Base-by-base conservation (phyloP, 2,113 vertebrate species). In the Eulemur macaco region DNA sequence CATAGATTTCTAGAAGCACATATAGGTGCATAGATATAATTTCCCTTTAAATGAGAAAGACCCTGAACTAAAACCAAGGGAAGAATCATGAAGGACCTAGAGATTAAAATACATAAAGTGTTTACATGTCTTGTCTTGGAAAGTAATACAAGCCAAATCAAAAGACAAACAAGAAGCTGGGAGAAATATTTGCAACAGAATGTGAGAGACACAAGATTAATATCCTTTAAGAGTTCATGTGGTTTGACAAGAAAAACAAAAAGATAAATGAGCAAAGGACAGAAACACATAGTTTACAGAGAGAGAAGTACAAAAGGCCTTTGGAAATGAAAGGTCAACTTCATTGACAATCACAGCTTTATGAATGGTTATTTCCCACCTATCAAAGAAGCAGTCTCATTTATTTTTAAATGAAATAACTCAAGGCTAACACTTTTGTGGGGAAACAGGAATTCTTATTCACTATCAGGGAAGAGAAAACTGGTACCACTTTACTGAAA, bases 161-260 rank as follows among this genome's bases (percentile, higher is more conserved):
- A 93, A 92, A 90, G n/a, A 20, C 37, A 88, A 86, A 84, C n/a
- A 85, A 50, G 31, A 80, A 64, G 18, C 56, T 52, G 73, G n/a
- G 63, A 73, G 42, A 96, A 92, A 64, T 63, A 81, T 45, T 81
- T 93, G 39, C 63, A 96, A 77, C 23, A n/a, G 89, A 89, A 86
- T 69, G 78, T 54, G 86, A 77, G 37, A 76, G 84, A 74, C 34
- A 68, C 23, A 82, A 50, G 8, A 73, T 31, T 34, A 52, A 52
- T 86, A 77, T 77, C 31, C 25, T 73, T 47, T 63, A 60, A 68
- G n/a, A 89, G 50, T 68, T 77, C 63, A 74, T 66, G 54, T 21
- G 56, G 45, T 31, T 92, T 92, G 93, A 92, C 29, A 90, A 89
- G 47, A 88, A 83, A 91, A 93, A 73, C 42, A 76, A 88, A 81